Evolutionary conservation across 2,113 vertebrate genomes (phyloP).

Genomic region (Oplegnathus fasciatus): DNA sequence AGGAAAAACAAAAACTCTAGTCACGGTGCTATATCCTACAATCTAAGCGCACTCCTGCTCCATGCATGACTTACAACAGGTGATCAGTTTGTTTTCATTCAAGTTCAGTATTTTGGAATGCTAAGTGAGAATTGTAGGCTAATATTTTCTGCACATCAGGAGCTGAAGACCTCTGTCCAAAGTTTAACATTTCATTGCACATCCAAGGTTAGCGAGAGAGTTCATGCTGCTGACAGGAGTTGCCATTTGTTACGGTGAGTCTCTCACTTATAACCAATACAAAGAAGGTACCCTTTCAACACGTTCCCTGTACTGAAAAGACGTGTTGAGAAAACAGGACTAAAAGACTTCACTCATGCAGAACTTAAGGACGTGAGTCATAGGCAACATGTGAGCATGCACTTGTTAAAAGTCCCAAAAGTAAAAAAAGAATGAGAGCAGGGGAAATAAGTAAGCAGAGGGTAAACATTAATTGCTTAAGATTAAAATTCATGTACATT

Average conservation of each 20-base stretch:
- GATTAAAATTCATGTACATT: not conserved
- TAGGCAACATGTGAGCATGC: slow-evolving; percentile 18
- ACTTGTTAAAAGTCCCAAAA: slow-evolving; percentile 2
- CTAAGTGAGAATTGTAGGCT: slow-evolving; percentile 51
- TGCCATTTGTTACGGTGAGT: slow-evolving; percentile 75
- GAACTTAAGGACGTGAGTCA: slow-evolving; percentile 57
- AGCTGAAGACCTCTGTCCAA: slow-evolving; percentile 54
- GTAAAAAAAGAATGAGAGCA: not conserved
- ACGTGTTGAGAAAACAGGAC: slow-evolving; percentile 66
- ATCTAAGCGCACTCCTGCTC: not conserved
- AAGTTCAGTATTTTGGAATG: slow-evolving; percentile 51
- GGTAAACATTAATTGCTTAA: slow-evolving; percentile 5
- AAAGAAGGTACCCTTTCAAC: slow-evolving; percentile 79
- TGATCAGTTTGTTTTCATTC: slow-evolving; percentile 57
- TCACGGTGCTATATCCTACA: slow-evolving; percentile 14
- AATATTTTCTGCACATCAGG: slow-evolving; percentile 61
- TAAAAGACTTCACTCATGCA: slow-evolving; percentile 70
- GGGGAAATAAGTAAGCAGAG: not conserved
- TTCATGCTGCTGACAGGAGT: slow-evolving; percentile 78
- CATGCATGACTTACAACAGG: slow-evolving; percentile 45
- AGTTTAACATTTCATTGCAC: slow-evolving; percentile 69
- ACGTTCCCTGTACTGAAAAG: slow-evolving; percentile 56
- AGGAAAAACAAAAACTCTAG: slow-evolving; percentile 45
- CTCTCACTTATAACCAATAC: slow-evolving; percentile 65
- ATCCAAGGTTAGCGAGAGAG: slow-evolving; percentile 67